Evolutionary conservation across 2,113 vertebrate species (phyloP), one percentile per base, ranked within the genome.

Genomic region (Phasianus colchicus): DNA sequence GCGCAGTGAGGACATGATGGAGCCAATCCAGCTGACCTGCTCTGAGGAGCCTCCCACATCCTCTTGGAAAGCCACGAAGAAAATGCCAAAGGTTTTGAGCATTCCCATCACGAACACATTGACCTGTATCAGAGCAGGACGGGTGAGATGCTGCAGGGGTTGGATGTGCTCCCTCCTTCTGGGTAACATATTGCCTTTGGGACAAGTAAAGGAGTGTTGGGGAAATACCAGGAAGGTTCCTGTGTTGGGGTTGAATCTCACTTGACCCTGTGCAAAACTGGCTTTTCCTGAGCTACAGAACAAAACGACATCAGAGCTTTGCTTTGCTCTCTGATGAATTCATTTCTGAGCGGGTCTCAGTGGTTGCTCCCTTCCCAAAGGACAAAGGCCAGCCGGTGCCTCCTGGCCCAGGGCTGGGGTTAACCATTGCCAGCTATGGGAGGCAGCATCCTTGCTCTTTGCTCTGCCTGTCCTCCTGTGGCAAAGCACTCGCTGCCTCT

Each of bases 1-100:
- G 88, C 98, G 98, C 77, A 99, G 97, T 36, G 98, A 98, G 9
- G 98, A 99, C 99, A 99, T 99, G 95, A 99, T 98, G 83, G 99
- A 99, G 57, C 99, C 99, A 2, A 99, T 99, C 99, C 99, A 99
- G 89, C 98, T 98, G 97, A 98, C 96, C 87, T 99, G 98, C 96
- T 99, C 98, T 0, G 99, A 97, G 1, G 98, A 99, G 64, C 97
- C 98, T 40, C 98, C 98, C 95, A 99, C 97, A 69, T 99, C 98
- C 88, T 99, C 99, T 95, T 98, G 98, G 96, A 99, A 98, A 24
- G 98, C 98, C 97, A 99, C 98, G 4, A 99, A 99, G 97, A 99
- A 99, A 95, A 99, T 98, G 69, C 99, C 99, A 60, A 99, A 99
- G 52, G 96, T 99, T 97, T 99, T 99, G 82, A 98, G 96, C 69